Conservation (phyloP, 1,140 invertebrate species). For the Ceratoteleas bidentatus region DNA sequence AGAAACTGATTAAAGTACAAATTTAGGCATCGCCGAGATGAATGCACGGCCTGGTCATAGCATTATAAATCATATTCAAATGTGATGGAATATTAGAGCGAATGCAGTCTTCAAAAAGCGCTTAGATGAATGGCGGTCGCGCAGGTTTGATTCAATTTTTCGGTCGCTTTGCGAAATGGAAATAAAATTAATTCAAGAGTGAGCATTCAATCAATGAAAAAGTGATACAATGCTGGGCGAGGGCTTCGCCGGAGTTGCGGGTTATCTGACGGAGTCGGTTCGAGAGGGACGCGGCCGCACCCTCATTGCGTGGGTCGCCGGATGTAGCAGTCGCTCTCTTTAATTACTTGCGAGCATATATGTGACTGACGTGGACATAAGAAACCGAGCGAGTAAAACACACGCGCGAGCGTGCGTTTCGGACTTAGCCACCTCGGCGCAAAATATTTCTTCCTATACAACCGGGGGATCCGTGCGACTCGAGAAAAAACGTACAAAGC, state of each 20-base stretch:
- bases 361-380: constrained; percentile 66
- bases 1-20: constrained; percentile 58
- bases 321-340: constrained; percentile 81
- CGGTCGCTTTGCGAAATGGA: constrained; percentile 28
- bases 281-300: constrained; percentile 75
- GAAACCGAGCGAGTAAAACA: constrained; percentile 61
- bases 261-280: constrained; percentile 66
- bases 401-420: constrained; percentile 40
- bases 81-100: constrained; percentile 39
- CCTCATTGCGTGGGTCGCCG: constrained; percentile 81
- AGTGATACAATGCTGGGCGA: constrained; percentile 48
- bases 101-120: constrained; percentile 30
- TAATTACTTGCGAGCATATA: constrained; percentile 80
- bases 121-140: constrained; percentile 20
- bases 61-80: constrained; percentile 55
- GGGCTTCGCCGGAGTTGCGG: constrained; percentile 38
- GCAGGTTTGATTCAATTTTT: constrained; percentile 46
- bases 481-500: constrained; percentile 40
- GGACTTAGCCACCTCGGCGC: constrained; percentile 53
- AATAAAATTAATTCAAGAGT: constrained; percentile 37
- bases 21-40: constrained; percentile 45
- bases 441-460: constrained; percentile 59
- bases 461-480: constrained; percentile 30
- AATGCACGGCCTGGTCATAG: constrained; percentile 36
- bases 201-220: constrained; percentile 50